Percentiles rank a stretch among this genome's conserved stretches.
Evolutionary conservation across 2,888 invertebrate species (phyloP).

Genomic region (Tuberolachnus salignus): DNA sequence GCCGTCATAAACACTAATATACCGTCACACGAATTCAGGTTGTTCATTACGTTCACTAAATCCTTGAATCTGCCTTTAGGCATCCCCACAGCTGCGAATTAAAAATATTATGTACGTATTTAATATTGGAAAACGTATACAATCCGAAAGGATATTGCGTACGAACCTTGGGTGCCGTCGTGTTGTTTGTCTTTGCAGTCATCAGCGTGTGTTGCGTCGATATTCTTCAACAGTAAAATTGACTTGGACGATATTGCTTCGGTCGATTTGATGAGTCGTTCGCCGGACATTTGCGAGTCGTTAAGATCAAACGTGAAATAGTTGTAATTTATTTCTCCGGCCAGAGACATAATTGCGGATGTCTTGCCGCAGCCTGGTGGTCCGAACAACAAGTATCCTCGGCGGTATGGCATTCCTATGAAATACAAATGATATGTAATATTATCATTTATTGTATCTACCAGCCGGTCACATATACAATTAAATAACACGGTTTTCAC

Average conservation of each 20-base stretch:
- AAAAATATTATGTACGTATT: not conserved
- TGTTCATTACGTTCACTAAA: conserved; percentile 36
- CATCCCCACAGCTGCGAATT: conserved; percentile 7
- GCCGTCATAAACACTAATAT: conserved; percentile 41
- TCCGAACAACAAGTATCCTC: conserved; percentile 1
- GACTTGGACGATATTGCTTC: conserved; percentile 9
- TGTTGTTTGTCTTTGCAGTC: not conserved
- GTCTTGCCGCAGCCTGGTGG: conserved; percentile 28
- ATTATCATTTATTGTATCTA: too few species aligned
- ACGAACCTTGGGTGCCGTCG: conserved; percentile 5
- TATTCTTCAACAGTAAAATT: conserved; percentile 35
- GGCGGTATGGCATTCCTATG: conserved; percentile 35
- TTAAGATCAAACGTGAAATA: conserved; percentile 18
- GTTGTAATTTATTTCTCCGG: conserved; percentile 20
- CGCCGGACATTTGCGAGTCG: conserved; percentile 17
- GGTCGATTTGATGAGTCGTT: conserved; percentile 14
- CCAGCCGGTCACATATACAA: too few species aligned
- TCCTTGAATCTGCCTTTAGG: conserved; percentile 28
- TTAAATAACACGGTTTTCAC: too few species aligned
- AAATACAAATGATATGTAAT: not conserved
- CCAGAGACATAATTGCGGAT: conserved; percentile 13
- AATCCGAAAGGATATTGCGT: not conserved
- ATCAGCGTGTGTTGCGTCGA: conserved; percentile 25
- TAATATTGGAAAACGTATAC: too few species aligned
- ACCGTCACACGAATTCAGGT: conserved; percentile 20